Evolutionary conservation across 2,888 invertebrate species (phyloP).

Genomic region (Napeogenes sylphis): DNA sequence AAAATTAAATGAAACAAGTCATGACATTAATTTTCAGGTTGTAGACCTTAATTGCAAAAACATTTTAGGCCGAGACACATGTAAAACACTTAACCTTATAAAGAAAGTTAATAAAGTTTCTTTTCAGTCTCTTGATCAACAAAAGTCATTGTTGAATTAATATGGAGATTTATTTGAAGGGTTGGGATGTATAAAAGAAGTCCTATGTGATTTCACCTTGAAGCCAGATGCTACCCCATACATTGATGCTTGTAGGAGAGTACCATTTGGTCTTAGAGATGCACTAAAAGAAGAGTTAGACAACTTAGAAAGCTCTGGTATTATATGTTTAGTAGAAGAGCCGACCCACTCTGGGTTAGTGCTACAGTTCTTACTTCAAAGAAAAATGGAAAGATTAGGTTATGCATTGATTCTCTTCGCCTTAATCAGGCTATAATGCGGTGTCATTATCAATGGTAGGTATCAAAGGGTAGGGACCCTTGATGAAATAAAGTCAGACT

Average conservation of each 20-base stretch:
- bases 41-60: too few relatives aligned
- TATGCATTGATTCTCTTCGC: conserved; percentile 23
- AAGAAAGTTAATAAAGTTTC: too few relatives aligned
- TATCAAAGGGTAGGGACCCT: conserved; percentile 18
- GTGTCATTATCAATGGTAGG: conserved; percentile 18
- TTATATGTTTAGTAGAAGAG: conserved; percentile 24
- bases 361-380: conserved; percentile 4
- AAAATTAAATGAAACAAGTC: too few relatives aligned
- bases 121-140: too few relatives aligned
- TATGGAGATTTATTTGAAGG: too few relatives aligned
- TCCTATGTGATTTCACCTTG: conserved; percentile 6
- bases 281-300: conserved; percentile 23
- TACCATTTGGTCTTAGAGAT: conserved; percentile 21
- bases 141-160: too few relatives aligned
- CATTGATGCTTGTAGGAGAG: conserved; percentile 17
- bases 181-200: too few relatives aligned
- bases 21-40: too few relatives aligned
- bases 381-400: conserved; percentile 14
- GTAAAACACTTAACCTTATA: too few relatives aligned
- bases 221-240: conserved; percentile 19
- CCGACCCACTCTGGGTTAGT: conserved; percentile 10
- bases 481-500: conserved; percentile 18
- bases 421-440: conserved; percentile 19
- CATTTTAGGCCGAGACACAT: too few relatives aligned
- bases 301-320: conserved; percentile 12